phyloP scores from a whole-genome alignment of 2,113 vertebrate species.

The Dipodomys ordii region DNA sequence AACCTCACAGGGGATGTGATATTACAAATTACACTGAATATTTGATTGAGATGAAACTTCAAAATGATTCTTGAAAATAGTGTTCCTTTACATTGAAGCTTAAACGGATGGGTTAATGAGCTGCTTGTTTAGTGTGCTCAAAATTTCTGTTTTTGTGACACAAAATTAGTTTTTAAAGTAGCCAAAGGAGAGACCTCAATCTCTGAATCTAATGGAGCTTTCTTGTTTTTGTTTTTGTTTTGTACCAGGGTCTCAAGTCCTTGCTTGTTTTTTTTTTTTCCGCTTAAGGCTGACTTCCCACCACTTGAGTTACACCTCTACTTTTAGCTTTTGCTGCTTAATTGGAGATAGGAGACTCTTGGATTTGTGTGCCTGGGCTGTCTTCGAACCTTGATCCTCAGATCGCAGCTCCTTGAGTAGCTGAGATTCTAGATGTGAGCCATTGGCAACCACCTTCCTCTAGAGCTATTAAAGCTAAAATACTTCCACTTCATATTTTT shows the following conservation, averaged over 20 bases:
- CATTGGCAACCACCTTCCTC: neutral
- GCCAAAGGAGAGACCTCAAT: neutral
- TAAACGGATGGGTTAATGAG: slow-evolving; percentile 24
- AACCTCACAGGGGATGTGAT: neutral
- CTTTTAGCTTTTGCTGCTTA: too few relatives aligned
- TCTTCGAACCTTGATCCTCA: too few relatives aligned
- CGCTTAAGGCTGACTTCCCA: too few relatives aligned
- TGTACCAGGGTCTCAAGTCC: too few relatives aligned
- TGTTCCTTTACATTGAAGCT: slow-evolving; percentile 28
- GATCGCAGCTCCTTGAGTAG: too few relatives aligned
- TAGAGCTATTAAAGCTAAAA: neutral
- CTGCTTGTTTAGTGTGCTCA: slow-evolving; percentile 42
- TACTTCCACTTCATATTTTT: neutral
- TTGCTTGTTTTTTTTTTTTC: too few relatives aligned
- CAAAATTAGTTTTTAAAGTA: slow-evolving; percentile 16
- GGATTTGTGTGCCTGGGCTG: too few relatives aligned
- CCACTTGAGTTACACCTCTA: too few relatives aligned
- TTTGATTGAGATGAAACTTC: slow-evolving; percentile 49
- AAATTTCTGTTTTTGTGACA: slow-evolving; percentile 39
- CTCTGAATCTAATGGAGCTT: neutral
- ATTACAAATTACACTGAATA: slow-evolving; percentile 48
- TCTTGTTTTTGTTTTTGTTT: neutral
- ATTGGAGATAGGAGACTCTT: too few relatives aligned
- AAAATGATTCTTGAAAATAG: slow-evolving; percentile 56
- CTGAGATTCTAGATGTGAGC: too few relatives aligned